phyloP scores from a whole-genome alignment of 30 jellyfish, hydroid and myxozoan species.

The Rhopilema esculentum region DNA sequence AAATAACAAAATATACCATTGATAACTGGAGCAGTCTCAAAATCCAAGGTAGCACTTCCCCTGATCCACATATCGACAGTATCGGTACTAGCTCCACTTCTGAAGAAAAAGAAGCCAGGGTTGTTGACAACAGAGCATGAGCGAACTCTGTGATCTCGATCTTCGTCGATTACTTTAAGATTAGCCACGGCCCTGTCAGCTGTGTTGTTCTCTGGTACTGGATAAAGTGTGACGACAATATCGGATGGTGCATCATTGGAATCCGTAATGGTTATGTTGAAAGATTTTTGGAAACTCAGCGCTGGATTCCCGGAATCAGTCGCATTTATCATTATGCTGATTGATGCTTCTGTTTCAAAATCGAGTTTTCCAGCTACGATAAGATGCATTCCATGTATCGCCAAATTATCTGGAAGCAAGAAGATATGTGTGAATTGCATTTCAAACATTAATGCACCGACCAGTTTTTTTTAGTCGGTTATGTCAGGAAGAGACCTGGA shows the following conservation, averaged over 20 bases:
- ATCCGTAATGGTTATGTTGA: constrained; percentile 73
- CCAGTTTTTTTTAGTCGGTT: too few relatives aligned
- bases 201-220: constrained; percentile 68
- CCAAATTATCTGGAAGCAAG: constrained; percentile 53
- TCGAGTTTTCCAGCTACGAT: constrained; percentile 61
- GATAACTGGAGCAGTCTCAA: constrained; percentile 48
- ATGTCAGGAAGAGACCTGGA: too few relatives aligned
- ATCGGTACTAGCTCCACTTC: constrained; percentile 1
- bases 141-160: constrained; percentile 30
- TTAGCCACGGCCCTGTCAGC: constrained; percentile 65
- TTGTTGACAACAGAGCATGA: constrained; percentile 15
- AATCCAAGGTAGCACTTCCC: constrained; percentile 54
- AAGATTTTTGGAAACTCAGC: constrained; percentile 53
- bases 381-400: constrained; percentile 45
- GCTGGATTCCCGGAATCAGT: constrained; percentile 84
- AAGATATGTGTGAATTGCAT: background rate
- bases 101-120: constrained; percentile 42
- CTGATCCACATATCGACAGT: background rate
- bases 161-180: constrained; percentile 75
- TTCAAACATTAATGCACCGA: background rate
- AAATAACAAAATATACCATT: constrained; percentile 16
- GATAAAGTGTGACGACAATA: constrained; percentile 52
- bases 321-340: constrained; percentile 44
- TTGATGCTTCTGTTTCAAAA: constrained; percentile 59
- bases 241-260: constrained; percentile 89